A percentile compares a stretch with the other conserved stretches of the same genome.
These are phyloP conservation scores for Enteromius thamalakanensis DNA, from an alignment of 2,797 vertebrate genomes.

Conservation along the genomic window DNA sequence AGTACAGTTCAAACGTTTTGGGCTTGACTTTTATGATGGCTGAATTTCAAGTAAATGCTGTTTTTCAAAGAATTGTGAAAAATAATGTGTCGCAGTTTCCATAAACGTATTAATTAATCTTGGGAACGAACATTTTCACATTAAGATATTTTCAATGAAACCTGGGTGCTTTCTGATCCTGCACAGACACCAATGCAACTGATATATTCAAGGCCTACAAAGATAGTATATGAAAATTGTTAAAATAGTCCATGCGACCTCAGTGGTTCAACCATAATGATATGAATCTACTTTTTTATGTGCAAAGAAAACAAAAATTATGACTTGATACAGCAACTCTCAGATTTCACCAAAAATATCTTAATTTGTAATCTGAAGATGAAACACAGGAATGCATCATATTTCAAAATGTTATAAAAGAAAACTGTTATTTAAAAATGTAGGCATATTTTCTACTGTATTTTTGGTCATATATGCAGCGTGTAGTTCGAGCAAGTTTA, in stretches of 20 bases:
- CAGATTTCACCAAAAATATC: no score
- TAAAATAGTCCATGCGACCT: not conserved
- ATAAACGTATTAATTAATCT: not conserved
- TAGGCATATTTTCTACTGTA: not conserved
- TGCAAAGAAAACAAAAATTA: no score
- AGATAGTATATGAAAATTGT: not conserved
- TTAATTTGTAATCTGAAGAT: no score
- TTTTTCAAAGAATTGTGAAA: not conserved
- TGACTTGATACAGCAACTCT: no score
- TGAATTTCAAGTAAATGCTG: not conserved
- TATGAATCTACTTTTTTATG: no score
- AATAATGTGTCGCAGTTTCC: not conserved
- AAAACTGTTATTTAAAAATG: not conserved
- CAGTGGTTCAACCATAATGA: no score
- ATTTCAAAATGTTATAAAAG: not conserved
- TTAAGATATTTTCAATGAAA: not conserved
- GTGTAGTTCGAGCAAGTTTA: not conserved
- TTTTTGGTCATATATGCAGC: not conserved
- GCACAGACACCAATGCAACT: not conserved
- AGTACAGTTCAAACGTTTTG: not conserved
- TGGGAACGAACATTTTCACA: no score
- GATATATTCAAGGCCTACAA: not conserved
- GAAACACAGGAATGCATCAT: not conserved
- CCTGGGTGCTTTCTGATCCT: not conserved
- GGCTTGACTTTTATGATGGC: not conserved